Conservation (phyloP, 1,140 invertebrate genomes). For the Vollenhovia emeryi region DNA sequence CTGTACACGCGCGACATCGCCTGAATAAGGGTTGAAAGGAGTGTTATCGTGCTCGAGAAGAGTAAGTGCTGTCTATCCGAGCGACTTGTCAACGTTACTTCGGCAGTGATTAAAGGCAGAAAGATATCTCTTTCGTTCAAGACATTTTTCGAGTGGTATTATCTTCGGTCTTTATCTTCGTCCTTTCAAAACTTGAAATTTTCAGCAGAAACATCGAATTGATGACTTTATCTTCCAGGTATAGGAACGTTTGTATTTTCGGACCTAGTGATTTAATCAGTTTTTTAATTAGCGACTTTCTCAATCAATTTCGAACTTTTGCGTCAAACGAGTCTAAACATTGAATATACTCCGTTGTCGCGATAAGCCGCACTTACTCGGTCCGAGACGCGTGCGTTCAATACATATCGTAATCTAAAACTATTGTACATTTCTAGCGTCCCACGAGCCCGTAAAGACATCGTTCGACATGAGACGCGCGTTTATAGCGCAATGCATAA, state of each 20-base stretch:
- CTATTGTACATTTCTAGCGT: slow-evolving; percentile 39
- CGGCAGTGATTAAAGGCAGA: background rate
- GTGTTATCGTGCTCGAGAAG: background rate
- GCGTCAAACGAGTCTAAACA: background rate
- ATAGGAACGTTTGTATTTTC: background rate
- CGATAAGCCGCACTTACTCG: slow-evolving; percentile 20
- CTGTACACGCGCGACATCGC: background rate
- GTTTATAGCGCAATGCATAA: background rate
- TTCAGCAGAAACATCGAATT: background rate
- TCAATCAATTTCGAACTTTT: background rate
- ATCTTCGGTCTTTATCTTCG: background rate
- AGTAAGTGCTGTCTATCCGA: slow-evolving; percentile 20
- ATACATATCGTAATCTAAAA: slow-evolving; percentile 46
- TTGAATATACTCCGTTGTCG: background rate
- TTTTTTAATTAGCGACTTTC: background rate
- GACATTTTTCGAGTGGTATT: background rate
- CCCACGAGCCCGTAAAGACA: background rate
- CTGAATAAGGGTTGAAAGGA: slow-evolving; percentile 37
- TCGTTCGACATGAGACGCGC: background rate
- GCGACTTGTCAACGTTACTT: background rate
- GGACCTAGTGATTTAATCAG: background rate
- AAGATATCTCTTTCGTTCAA: background rate
- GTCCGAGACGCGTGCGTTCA: background rate
- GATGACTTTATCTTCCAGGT: background rate
- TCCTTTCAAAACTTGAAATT: background rate